Evolutionary conservation across 2,113 vertebrate species (phyloP).

Genomic region (Elanoides forficatus): DNA sequence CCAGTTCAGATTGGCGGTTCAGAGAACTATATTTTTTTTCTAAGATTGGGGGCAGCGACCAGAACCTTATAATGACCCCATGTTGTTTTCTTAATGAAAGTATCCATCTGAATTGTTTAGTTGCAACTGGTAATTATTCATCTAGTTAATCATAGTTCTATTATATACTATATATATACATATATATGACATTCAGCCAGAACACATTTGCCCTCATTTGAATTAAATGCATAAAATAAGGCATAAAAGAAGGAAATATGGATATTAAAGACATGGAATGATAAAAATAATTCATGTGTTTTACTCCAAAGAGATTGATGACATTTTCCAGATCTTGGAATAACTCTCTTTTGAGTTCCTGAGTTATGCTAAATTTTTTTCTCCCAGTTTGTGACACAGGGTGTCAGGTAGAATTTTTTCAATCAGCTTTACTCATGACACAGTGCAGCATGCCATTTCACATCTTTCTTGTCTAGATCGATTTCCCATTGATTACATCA

Average conservation of each 20-base stretch:
- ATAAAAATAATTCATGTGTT: neutral
- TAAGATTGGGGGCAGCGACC: slow-evolving; percentile 71
- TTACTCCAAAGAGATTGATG: neutral
- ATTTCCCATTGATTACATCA: neutral
- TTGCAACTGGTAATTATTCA: slow-evolving; percentile 69
- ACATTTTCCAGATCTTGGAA: neutral
- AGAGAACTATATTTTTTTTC: slow-evolving; percentile 80
- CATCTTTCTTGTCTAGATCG: neutral
- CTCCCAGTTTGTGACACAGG: neutral
- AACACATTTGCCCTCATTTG: neutral
- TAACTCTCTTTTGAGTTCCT: neutral
- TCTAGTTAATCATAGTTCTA: slow-evolving; percentile 68
- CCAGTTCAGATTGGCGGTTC: slow-evolving; percentile 80
- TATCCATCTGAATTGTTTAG: slow-evolving; percentile 78
- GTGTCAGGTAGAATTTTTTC: neutral
- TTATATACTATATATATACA: neutral
- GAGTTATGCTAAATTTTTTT: neutral
- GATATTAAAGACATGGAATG: neutral
- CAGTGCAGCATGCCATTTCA: neutral
- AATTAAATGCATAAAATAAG: slow-evolving; percentile 21
- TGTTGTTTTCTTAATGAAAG: slow-evolving; percentile 73
- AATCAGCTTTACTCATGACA: neutral
- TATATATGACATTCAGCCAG: neutral
- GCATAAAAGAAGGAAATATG: neutral
- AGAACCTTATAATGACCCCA: slow-evolving; percentile 75